Percentiles rank a stretch among this genome's conserved stretches.
phyloP scores from a whole-genome alignment of 2,797 vertebrate species.

The Xenops minutus region DNA sequence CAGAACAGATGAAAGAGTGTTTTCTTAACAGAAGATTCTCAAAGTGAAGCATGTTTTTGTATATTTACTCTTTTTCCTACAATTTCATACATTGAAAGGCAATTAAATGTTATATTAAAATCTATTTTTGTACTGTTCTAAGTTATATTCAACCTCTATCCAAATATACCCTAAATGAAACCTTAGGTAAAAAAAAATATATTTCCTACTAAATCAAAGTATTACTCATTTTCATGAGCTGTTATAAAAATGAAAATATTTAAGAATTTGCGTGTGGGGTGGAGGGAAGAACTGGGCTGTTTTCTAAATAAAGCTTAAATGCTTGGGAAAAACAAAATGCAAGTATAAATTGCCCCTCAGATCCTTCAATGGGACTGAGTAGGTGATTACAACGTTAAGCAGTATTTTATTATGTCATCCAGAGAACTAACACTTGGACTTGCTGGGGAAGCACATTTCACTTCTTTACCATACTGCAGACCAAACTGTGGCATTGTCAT shows the following conservation, averaged over 20 bases:
- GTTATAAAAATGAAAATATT: background rate
- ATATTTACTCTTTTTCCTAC: background rate
- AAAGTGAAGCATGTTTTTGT: background rate
- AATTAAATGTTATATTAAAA: background rate
- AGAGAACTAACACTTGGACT: background rate
- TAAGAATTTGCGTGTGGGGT: background rate
- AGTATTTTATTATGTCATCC: background rate
- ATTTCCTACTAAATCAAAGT: background rate
- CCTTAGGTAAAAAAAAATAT: background rate
- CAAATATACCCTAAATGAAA: background rate
- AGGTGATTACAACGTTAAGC: background rate
- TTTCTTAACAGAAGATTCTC: background rate
- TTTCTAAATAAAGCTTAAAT: background rate
- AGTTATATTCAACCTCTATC: background rate
- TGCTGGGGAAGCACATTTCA: background rate
- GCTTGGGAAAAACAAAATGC: background rate
- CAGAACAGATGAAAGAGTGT: background rate
- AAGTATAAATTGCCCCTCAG: background rate
- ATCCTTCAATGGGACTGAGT: background rate
- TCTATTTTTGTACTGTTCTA: background rate
- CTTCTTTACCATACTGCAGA: background rate
- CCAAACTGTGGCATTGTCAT: fast-evolving
- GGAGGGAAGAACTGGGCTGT: background rate
- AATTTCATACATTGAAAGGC: background rate
- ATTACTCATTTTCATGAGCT: background rate